Percentiles rank a stretch among this genome's conserved stretches.
These are phyloP conservation scores for Nematostella vectensis DNA, from an alignment of 92 coral and sea anemone species.

Conservation along the genomic window DNA sequence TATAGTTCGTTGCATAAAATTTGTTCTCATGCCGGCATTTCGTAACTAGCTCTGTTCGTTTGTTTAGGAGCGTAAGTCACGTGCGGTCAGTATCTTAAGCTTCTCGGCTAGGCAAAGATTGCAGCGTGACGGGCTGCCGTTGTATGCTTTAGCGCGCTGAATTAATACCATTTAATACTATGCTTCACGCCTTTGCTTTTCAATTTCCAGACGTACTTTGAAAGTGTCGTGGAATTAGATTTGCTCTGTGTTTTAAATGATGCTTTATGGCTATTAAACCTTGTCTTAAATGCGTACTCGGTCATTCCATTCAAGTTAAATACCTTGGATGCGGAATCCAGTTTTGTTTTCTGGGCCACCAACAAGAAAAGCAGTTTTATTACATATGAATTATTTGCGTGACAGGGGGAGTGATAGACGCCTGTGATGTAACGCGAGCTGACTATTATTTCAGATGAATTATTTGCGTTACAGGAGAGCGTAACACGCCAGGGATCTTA, in stretches of 20 bases:
- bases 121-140: neutral
- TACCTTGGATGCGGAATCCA: no score
- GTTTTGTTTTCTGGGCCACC: no score
- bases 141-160: neutral
- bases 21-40: neutral
- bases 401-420: slow-evolving; percentile 80
- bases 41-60: neutral
- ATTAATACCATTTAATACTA: neutral
- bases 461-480: no score
- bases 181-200: neutral
- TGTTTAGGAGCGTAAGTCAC: neutral
- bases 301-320: no score
- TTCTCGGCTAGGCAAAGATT: neutral
- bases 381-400: no score
- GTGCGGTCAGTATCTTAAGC: neutral
- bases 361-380: no score
- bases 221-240: neutral
- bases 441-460: slow-evolving; percentile 73
- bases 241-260: neutral
- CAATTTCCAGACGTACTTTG: neutral
- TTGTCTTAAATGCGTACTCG: neutral
- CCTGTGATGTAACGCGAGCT: slow-evolving; percentile 69
- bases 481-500: no score
- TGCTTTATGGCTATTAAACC: neutral
- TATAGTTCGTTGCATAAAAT: neutral